Evolutionary conservation across 2,888 invertebrate species (phyloP).

Genomic region (Epinotia demarniana): DNA sequence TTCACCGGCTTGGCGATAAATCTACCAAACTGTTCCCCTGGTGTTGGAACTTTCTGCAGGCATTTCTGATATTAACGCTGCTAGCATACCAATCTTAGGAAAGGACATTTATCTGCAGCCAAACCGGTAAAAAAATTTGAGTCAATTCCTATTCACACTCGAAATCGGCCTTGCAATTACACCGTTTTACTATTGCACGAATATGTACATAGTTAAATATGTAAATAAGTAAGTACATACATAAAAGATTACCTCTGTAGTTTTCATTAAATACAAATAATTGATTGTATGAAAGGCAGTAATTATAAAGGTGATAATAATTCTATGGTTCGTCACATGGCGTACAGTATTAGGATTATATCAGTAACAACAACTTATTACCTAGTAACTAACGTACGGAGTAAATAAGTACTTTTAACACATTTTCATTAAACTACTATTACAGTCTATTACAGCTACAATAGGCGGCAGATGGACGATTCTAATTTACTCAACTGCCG

Average conservation of each 20-base stretch:
- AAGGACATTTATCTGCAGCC: not conserved
- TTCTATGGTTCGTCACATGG: too few species aligned
- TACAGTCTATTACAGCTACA: not conserved
- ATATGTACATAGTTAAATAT: not conserved
- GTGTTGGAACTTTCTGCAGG: constrained; percentile 7
- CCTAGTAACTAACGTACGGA: too few species aligned
- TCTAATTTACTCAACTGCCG: not conserved
- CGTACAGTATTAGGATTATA: too few species aligned
- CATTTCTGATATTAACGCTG: not conserved
- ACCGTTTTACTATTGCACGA: not conserved
- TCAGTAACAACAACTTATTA: too few species aligned
- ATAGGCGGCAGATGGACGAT: not conserved
- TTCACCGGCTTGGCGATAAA: constrained; percentile 30
- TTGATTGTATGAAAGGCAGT: not conserved
- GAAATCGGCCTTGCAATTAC: not conserved
- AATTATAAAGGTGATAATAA: too few species aligned
- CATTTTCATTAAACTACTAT: not conserved
- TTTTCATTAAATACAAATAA: not conserved
- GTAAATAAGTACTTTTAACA: not conserved
- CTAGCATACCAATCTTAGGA: constrained; percentile 9
- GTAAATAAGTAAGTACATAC: too few species aligned
- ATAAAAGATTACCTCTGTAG: too few species aligned
- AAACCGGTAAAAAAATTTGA: too few species aligned
- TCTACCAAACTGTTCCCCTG: constrained; percentile 30
- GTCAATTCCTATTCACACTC: not conserved